A percentile compares a stretch with the other conserved stretches of the same genome.
phyloP scores from a whole-genome alignment of 2,113 vertebrate genomes.

The Prunella himalayana region DNA sequence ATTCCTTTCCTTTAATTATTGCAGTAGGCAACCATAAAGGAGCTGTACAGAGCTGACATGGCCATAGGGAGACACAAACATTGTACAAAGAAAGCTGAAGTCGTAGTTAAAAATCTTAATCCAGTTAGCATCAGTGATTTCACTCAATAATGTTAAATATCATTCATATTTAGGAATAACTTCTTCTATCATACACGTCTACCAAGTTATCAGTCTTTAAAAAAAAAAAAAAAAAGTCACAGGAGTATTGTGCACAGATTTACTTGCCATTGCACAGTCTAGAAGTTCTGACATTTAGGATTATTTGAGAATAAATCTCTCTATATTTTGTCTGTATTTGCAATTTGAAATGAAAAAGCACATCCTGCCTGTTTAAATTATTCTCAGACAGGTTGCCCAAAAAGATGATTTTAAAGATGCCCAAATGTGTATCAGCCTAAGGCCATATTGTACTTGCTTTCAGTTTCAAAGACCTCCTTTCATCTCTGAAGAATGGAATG shows the following conservation, averaged over 20 bases:
- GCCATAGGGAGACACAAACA: not conserved
- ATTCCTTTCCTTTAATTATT: not conserved
- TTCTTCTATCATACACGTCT: not conserved
- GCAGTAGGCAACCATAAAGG: not conserved
- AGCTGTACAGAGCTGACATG: not conserved
- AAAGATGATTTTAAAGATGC: slow-evolving; percentile 61
- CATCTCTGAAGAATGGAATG: slow-evolving; percentile 65
- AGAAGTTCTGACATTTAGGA: slow-evolving; percentile 4
- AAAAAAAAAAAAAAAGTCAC: not conserved
- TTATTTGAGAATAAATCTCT: slow-evolving; percentile 26
- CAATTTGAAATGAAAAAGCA: slow-evolving; percentile 37
- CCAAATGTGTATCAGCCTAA: slow-evolving; percentile 41
- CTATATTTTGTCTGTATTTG: slow-evolving; percentile 42
- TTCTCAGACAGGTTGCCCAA: slow-evolving; percentile 54
- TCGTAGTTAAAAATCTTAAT: not conserved
- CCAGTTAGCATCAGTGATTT: not conserved
- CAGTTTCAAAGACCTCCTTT: slow-evolving; percentile 64
- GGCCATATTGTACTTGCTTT: slow-evolving; percentile 48
- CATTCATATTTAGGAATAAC: not conserved
- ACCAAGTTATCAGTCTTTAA: not conserved
- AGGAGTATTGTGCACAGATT: not conserved
- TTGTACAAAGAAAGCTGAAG: not conserved
- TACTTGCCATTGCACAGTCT: not conserved
- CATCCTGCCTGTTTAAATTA: slow-evolving; percentile 51
- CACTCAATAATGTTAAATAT: not conserved